Conservation (phyloP, 2,113 vertebrate genomes). For the Meles meles region DNA sequence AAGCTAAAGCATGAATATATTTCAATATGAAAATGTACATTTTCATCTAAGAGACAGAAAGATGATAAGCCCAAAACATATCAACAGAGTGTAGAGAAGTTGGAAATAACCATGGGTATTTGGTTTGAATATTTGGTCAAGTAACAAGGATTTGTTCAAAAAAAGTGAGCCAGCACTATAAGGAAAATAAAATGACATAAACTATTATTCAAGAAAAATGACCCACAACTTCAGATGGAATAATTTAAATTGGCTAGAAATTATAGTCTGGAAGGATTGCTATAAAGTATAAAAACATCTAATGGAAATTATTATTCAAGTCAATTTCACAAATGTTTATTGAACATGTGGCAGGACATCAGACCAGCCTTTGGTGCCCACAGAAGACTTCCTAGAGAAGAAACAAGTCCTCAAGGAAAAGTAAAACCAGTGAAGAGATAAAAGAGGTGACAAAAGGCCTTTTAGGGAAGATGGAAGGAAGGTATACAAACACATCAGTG, state of each 20-base stretch:
- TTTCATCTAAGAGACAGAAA: not conserved
- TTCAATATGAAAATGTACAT: not conserved
- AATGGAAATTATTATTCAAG: not conserved
- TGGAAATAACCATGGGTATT: not conserved
- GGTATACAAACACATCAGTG: not conserved
- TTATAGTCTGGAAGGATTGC: not conserved
- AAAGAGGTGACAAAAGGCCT: not conserved
- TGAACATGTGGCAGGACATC: not conserved
- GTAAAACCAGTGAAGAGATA: not conserved
- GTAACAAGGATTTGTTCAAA: not conserved
- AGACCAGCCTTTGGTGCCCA: not conserved
- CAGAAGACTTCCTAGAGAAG: not conserved
- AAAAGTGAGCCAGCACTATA: not conserved
- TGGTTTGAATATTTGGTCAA: not conserved
- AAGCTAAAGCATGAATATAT: not conserved
- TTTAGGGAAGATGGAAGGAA: not conserved
- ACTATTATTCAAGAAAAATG: slow-evolving; percentile 9
- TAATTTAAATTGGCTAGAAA: not conserved
- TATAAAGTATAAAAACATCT: not conserved
- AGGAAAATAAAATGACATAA: not conserved
- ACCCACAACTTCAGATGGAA: not conserved
- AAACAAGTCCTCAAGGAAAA: not conserved
- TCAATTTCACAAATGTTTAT: slow-evolving; percentile 18
- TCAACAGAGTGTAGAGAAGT: not conserved
- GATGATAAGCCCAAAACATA: not conserved